Evolutionary conservation across 2,113 vertebrate genomes (phyloP).

Genomic region (Empidonax alnorum): DNA sequence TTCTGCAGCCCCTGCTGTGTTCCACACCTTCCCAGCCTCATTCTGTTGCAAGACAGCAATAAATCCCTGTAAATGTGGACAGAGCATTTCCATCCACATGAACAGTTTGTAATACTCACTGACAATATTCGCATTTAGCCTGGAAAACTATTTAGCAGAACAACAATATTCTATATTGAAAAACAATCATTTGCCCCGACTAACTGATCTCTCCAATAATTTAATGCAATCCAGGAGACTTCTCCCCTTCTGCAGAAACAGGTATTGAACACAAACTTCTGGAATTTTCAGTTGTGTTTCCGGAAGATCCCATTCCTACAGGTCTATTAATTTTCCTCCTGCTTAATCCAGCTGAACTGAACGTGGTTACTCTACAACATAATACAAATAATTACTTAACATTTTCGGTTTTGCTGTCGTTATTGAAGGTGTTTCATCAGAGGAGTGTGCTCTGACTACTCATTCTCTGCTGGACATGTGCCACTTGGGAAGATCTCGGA

Average conservation of each 20-base stretch:
- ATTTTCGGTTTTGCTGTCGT: background rate
- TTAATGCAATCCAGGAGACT: background rate
- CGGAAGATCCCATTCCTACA: background rate
- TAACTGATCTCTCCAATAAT: background rate
- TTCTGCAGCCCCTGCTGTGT: background rate
- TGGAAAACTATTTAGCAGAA: background rate
- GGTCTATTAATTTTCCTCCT: background rate
- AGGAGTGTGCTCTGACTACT: background rate
- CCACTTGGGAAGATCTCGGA: background rate
- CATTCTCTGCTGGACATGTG: background rate
- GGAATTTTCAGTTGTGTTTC: background rate
- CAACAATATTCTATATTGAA: background rate
- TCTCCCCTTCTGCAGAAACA: background rate
- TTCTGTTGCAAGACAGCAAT: background rate
- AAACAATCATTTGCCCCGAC: background rate
- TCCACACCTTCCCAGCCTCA: background rate
- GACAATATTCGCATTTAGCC: background rate
- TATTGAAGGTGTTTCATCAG: background rate
- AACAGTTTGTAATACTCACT: accelerated
- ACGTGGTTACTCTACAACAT: background rate
- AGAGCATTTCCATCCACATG: background rate
- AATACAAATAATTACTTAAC: background rate
- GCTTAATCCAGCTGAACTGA: background rate
- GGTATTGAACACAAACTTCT: background rate
- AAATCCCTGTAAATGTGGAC: background rate